Base-by-base conservation (phyloP, 2,888 invertebrate genomes). In the Aphodius sticticus region DNA sequence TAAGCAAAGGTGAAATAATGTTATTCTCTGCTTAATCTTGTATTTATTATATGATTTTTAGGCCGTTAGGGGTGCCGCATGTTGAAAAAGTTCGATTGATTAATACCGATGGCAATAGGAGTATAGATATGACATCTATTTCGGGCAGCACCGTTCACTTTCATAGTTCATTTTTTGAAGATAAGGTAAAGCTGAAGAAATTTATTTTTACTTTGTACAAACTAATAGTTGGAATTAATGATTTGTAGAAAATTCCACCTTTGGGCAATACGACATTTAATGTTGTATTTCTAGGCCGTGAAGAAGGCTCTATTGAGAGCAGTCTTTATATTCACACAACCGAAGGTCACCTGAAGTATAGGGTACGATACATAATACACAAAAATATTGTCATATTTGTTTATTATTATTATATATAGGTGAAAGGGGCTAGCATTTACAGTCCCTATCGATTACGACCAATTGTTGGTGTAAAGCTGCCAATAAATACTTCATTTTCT, bases 141-240 rank as follows among this genome's bases (percentile, higher is more conserved):
- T 97, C 97, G 84, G 98, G 98, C 86, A 96, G 95, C 89, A 97
- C 97, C 85, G 95, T 96, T 69, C 96, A 97, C 91, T 99, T 99
- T 92, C 97, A 99, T 90, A 97, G 98, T 87, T 98, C 98, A 83
- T 98, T 99, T 92, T 98, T 98, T 90, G 95, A 97, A 87, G 94
- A 97, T 87, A 97, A 97, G 93, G 97, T 98, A 89, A 90, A 89
- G 79, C 69, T 76, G 14, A 72, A 69, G 3, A 16, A 76, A 16
- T 36, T 15, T 70, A n/a, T 53, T 69, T 69, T 77, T 69, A 36
- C 7, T 9, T 9, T 77, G 16, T 77, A 15, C 35, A 70, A 37
- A 26, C 1, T 26, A 26, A 26, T 26, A 26, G 26, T 26, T 26
- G 26, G 26, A 26, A 26, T 78, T 69, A 38, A 76, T 76, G 1